These are phyloP conservation scores for Leptodactylus fuscus DNA, from an alignment of 2,113 vertebrate genomes.

Conservation along the genomic window DNA sequence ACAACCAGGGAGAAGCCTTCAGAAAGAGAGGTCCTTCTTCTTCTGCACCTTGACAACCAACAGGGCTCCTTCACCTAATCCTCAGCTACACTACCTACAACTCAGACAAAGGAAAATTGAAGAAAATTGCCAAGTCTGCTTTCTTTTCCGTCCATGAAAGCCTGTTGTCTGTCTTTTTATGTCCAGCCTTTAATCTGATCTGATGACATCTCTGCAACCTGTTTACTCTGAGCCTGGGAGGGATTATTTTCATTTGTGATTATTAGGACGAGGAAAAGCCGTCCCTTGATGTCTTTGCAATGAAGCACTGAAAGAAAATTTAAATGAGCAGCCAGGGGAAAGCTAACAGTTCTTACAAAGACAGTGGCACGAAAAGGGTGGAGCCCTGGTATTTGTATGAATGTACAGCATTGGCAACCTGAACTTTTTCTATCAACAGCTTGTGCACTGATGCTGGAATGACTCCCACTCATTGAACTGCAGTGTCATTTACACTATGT, in stretches of 20 bases:
- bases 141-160: not conserved
- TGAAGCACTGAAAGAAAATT: constrained; percentile 58
- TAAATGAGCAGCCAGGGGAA: constrained; percentile 50
- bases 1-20: constrained; percentile 36
- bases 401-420: constrained; percentile 57
- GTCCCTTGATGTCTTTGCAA: constrained; percentile 49
- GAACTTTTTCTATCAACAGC: constrained; percentile 41
- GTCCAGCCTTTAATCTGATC: constrained; percentile 47
- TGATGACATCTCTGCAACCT: constrained; percentile 52
- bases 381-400: constrained; percentile 62
- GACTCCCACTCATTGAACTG: not conserved
- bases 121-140: not conserved
- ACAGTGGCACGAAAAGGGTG: constrained; percentile 67
- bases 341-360: constrained; percentile 62
- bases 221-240: constrained; percentile 59
- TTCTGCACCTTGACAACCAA: constrained; percentile 28
- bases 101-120: constrained; percentile 39
- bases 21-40: constrained; percentile 34
- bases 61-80: not conserved
- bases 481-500: not conserved
- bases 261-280: constrained; percentile 42
- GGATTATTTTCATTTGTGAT: constrained; percentile 58
- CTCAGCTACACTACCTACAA: not conserved
- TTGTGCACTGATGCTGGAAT: constrained; percentile 6
- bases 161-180: constrained; percentile 29